Evolutionary conservation across 2,797 vertebrate species (phyloP), one percentile per base, ranked within the genome.

Genomic region (Anableps anableps): DNA sequence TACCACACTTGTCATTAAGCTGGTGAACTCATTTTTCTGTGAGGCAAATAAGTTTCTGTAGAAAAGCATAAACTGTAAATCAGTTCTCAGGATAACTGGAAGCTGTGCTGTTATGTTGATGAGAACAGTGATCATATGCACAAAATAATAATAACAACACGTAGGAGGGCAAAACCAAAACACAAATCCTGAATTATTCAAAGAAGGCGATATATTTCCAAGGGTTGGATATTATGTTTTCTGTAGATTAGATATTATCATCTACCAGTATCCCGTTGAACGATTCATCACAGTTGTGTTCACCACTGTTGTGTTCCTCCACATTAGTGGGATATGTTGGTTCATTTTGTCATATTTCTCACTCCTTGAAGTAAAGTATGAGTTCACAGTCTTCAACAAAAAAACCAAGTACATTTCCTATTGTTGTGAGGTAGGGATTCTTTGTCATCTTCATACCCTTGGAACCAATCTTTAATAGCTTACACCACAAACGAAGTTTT

Each of bases 381-480:
- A 55, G 23, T n/a, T 55, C 51, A 55, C 51, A 55, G 23, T 55
- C 51, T 26, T 26, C 23, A 11, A 55, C 51, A 0, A 55, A 2
- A 3, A 55, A 55, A 11, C 2, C 8, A 55, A 55, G 8, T 2
- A 3, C 23, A 8, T 9, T 2, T n/a, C 51, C 51, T 55, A 5
- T 10, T 55, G 3, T 19, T 7, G 11, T 6, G 26, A 55, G 9
- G 51, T 55, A 55, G 26, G 16, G 3, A 64, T 19, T 0, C 16
- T 36, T 8, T 3, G 31, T 0, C 8, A 11, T 2, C 7, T 10
- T 11, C 53, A 55, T 9, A 3, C 0, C 8, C 9, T n/a, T 55
- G 8, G 53, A 26, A 55, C 23, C 10, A 26, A 10, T 0, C 0
- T 26, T 26, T 1, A 55, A 55, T n/a, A 3, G 0, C n/a, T 3